A percentile compares a stretch with the other conserved stretches of the same genome.
phyloP scores from a whole-genome alignment of 2,888 invertebrate species.

The Sarcophaga caerulescens region DNA sequence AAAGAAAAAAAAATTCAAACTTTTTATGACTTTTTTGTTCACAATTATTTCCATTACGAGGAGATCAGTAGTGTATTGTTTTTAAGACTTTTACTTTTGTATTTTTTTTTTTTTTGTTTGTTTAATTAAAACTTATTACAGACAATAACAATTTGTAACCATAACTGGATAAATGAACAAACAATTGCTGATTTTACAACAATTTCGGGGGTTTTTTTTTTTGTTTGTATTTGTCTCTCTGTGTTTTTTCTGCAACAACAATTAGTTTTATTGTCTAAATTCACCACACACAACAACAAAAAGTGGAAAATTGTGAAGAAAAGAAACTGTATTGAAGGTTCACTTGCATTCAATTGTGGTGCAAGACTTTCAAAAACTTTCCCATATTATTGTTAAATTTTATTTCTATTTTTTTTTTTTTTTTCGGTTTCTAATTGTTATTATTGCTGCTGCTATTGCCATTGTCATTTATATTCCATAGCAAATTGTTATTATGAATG shows the following conservation, averaged over 20 bases:
- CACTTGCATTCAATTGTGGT: too few relatives aligned
- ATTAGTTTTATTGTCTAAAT: constrained; percentile 56
- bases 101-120: constrained; percentile 4
- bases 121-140: constrained; percentile 57
- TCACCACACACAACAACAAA: background rate
- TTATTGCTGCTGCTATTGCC: background rate
- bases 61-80: too few relatives aligned
- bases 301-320: constrained; percentile 10
- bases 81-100: too few relatives aligned
- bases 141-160: constrained; percentile 59
- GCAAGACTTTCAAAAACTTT: constrained; percentile 60
- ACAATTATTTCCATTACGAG: too few relatives aligned
- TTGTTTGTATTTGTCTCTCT: background rate
- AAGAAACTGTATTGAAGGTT: constrained; percentile 24
- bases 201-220: constrained; percentile 12
- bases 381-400: constrained; percentile 59
- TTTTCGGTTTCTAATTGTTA: constrained; percentile 13
- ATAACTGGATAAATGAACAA: constrained; percentile 49
- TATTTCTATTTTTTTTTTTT: constrained; percentile 16
- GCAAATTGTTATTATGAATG: constrained; percentile 52
- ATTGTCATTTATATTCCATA: constrained; percentile 34
- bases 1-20: too few relatives aligned
- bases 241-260: constrained; percentile 31
- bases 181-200: constrained; percentile 35
- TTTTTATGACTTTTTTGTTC: too few relatives aligned